Conservation (phyloP, 2,113 vertebrate genomes). For the Edolisoma coerulescens region DNA sequence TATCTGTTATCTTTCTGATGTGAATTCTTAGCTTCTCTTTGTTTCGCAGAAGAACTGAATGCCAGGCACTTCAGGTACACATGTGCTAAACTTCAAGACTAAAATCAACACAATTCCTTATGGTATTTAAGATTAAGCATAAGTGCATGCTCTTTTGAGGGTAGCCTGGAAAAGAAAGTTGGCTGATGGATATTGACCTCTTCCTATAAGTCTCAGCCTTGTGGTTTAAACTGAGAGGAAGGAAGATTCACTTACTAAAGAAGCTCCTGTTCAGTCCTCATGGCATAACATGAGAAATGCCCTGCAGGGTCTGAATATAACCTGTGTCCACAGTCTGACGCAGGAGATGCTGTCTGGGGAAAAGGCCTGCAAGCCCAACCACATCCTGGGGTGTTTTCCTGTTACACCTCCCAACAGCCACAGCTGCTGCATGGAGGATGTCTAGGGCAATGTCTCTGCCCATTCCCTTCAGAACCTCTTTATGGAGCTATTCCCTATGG, state of each 20-base stretch:
- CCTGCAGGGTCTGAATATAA: neutral
- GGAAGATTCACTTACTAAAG: neutral
- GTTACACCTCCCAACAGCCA: neutral
- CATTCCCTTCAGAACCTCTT: neutral
- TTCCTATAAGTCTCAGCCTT: neutral
- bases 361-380: neutral
- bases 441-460: neutral
- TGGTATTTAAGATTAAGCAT: neutral
- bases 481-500: neutral
- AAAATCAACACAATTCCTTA: neutral
- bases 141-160: neutral
- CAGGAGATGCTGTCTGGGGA: neutral
- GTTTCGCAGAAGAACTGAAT: neutral
- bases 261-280: neutral
- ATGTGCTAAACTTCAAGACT: neutral
- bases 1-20: neutral
- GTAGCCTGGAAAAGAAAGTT: neutral
- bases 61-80: neutral
- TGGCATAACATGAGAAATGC: neutral
- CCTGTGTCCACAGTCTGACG: neutral
- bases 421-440: rapidly evolving
- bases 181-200: neutral
- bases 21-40: neutral
- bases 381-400: neutral
- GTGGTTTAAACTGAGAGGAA: neutral